Evolutionary conservation across 1,140 invertebrate species (phyloP), one percentile per base, ranked within the genome.

Genomic region (Eufriesea mexicana): DNA sequence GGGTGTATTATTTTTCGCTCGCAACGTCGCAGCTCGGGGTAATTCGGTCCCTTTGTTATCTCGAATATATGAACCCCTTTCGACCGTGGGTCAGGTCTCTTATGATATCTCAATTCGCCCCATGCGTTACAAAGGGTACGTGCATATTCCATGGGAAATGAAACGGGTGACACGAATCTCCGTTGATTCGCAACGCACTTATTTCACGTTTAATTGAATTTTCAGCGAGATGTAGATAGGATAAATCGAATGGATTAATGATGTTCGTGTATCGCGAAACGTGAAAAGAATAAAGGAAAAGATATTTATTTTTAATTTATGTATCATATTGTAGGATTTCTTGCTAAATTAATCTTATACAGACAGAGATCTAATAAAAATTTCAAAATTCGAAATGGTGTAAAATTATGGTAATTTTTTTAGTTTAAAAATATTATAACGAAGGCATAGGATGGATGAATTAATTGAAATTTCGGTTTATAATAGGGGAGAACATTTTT

Each of bases 51-150:
- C 62, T 42, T 64, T 64, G 35, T 64, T 18, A 64, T 64, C 62
- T 42, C 18, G 62, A 42, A 67, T 67, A 18, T 67, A 47, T 12
- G 20, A 67, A 67, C 64, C 64, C 64, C 12, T 45, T 42, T 67
- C 20, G 64, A 47, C 64, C 64, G 35, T 45, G 20, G 64, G 64
- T 67, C 64, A 67, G 20, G 42, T 67, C 64, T 67, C 64, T 47
- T 45, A 67, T 67, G 64, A 47, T 47, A 67, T 67, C 64, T 67
- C 42, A 35, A 67, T 67, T 45, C 12, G n/a, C 42, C 64, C 57
- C 35, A 45, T 16, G 18, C 5, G 25, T 14, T 66, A n/a, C 20
- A 45, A 7, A 20, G 23, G 6, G 20, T 67, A 47, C 10, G n/a
- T 47, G 42, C 64, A 67, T 67, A 47, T 67, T 67, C 42, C 23